A percentile compares a stretch with the other conserved stretches of the same genome.
phyloP scores from a whole-genome alignment of 64 coral and sea anemone species.

The Montipora capricornis region DNA sequence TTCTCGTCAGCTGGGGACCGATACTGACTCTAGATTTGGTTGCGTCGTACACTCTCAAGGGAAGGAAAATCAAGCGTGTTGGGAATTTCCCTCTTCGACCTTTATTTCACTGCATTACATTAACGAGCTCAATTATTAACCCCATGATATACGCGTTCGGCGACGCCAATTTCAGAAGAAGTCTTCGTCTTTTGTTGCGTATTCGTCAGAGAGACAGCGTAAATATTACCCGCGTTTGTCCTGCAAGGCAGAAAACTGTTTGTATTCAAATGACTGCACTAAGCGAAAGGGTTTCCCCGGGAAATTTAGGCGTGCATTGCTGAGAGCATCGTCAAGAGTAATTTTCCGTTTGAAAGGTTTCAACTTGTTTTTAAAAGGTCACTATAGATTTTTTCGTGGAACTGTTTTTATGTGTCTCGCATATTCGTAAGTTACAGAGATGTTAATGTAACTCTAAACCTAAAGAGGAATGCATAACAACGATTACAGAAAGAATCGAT shows the following conservation, averaged over 20 bases:
- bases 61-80: neutral
- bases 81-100: neutral
- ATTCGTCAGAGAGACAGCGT: neutral
- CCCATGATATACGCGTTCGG: constrained; percentile 56
- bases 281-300: no score
- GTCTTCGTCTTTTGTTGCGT: neutral
- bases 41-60: neutral
- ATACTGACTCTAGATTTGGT: constrained; percentile 35
- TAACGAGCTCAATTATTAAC: constrained; percentile 49
- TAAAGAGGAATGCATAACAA: no score
- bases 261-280: no score
- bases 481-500: no score
- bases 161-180: constrained; percentile 30
- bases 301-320: no score
- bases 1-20: constrained; percentile 56
- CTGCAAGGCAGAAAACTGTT: neutral
- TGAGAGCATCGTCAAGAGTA: no score
- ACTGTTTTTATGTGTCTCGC: no score
- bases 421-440: no score
- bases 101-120: constrained; percentile 5
- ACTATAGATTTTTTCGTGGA: no score
- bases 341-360: no score
- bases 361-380: no score
- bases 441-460: no score
- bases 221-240: neutral